phyloP scores from a whole-genome alignment of 2,113 vertebrate species.

The Chaetura pelagica region DNA sequence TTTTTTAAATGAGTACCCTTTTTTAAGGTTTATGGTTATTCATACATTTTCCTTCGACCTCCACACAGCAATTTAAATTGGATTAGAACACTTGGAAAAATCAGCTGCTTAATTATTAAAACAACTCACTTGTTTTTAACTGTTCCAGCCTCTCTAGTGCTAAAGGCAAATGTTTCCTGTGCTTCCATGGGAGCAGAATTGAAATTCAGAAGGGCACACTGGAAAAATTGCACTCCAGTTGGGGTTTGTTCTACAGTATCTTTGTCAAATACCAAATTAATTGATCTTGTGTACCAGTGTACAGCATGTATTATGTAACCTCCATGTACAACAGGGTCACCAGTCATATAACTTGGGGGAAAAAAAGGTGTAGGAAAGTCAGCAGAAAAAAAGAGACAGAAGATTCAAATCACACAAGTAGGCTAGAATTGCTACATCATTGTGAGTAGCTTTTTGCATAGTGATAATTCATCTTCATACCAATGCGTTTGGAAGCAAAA shows the following conservation, averaged over 20 bases:
- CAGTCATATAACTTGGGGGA: not conserved
- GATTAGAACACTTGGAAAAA: not conserved
- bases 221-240: not conserved
- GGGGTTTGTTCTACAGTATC: not conserved
- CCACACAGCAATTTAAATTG: not conserved
- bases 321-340: not conserved
- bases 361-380: not conserved
- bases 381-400: not conserved
- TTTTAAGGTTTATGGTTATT: not conserved
- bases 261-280: not conserved
- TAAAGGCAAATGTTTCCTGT: not conserved
- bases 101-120: constrained; percentile 19
- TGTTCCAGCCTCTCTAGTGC: not conserved
- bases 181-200: not conserved
- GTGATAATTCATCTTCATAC: not conserved
- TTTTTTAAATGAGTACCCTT: not conserved
- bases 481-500: not conserved
- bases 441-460: not conserved
- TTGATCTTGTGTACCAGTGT: not conserved
- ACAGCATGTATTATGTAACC: not conserved
- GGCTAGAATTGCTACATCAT: not conserved
- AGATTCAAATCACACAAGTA: not conserved
- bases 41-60: not conserved
- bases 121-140: not conserved
- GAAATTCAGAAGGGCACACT: not conserved